These are phyloP conservation scores for Wasmannia auropunctata DNA, from an alignment of 1,140 invertebrate genomes.

Conservation along the genomic window DNA sequence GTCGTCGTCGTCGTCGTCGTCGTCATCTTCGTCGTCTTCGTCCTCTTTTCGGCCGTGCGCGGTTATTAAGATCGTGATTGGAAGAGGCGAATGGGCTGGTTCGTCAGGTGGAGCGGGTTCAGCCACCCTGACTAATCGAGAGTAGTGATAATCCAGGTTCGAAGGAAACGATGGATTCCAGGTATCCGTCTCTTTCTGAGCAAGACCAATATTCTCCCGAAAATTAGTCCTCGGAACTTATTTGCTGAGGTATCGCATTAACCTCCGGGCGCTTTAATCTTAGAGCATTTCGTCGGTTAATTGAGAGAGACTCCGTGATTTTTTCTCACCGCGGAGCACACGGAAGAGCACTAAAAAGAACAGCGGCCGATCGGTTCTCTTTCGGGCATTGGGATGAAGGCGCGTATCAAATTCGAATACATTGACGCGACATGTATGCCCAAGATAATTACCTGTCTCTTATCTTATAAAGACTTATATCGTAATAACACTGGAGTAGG, in stretches of 20 bases:
- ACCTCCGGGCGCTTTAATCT: conserved; percentile 38
- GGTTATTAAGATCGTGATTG: conserved; percentile 75
- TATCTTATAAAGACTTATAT: conserved; percentile 28
- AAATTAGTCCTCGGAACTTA: conserved; percentile 62
- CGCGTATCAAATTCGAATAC: conserved; percentile 44
- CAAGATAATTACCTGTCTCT: conserved; percentile 40
- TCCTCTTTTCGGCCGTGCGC: conserved; percentile 61
- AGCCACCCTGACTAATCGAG: conserved; percentile 68
- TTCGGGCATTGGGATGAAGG: neutral
- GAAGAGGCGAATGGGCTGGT: conserved; percentile 55
- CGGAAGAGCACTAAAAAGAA: conserved; percentile 47
- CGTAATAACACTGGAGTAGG: conserved; percentile 1
- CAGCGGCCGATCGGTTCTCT: conserved; percentile 21
- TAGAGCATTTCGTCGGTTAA: conserved; percentile 54
- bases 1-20: conserved; percentile 18
- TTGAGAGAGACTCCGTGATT: conserved; percentile 51
- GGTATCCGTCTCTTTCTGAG: conserved; percentile 60
- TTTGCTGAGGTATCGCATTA: conserved; percentile 49
- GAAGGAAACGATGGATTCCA: conserved; percentile 65
- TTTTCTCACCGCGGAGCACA: conserved; percentile 54
- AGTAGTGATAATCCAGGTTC: conserved; percentile 69
- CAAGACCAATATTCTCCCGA: conserved; percentile 51
- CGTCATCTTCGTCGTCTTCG: conserved; percentile 51
- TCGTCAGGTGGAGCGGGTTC: conserved; percentile 64
- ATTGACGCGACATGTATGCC: conserved; percentile 39